Conservation (phyloP, 2,888 invertebrate genomes). For the Strigamia maritima region DNA sequence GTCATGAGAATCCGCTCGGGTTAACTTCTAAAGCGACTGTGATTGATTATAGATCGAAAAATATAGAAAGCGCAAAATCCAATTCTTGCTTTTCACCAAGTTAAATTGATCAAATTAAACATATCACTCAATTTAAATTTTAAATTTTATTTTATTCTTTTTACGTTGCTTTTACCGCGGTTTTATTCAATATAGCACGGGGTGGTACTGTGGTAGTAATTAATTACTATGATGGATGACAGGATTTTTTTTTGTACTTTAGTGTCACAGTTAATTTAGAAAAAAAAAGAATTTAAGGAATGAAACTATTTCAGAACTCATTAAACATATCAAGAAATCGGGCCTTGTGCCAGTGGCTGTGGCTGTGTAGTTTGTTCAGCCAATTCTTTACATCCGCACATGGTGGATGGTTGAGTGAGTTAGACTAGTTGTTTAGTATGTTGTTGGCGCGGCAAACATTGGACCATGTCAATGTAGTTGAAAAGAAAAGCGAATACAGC, state of each 20-base stretch:
- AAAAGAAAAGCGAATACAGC: not conserved
- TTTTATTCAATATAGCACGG: too few species aligned
- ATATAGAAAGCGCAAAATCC: not conserved
- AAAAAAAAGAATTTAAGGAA: not conserved
- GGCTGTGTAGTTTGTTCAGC: not conserved
- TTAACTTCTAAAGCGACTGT: not conserved
- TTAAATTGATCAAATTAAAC: too few species aligned
- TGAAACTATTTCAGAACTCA: not conserved
- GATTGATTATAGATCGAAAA: not conserved
- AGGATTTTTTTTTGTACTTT: not conserved
- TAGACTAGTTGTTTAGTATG: not conserved
- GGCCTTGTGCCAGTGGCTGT: not conserved
- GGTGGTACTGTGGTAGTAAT: too few species aligned
- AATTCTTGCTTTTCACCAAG: too few species aligned
- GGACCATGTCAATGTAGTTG: slow-evolving; percentile 10
- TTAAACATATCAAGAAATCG: not conserved
- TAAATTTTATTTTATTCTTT: too few species aligned
- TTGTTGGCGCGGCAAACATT: not conserved
- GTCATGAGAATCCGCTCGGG: not conserved
- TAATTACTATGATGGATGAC: not conserved
- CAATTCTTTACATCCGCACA: not conserved
- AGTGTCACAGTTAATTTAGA: not conserved
- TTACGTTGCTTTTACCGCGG: too few species aligned
- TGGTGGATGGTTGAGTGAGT: not conserved
- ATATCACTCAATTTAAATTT: too few species aligned